Conservation (phyloP, 2,888 invertebrate species). For the Amphipoea lucens region DNA sequence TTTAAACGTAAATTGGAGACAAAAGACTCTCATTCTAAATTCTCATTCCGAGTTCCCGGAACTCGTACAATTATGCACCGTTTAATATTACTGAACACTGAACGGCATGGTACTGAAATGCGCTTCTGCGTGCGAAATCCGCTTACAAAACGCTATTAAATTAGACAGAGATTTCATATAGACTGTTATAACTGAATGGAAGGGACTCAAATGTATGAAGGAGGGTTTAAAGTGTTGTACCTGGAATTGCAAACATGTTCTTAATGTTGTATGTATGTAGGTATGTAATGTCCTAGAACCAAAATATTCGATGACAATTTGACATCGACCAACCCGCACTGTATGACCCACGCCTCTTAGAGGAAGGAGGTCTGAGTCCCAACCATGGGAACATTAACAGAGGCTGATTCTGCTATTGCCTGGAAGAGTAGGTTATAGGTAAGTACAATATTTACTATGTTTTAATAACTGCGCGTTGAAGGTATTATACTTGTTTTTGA, state of each 20-base stretch:
- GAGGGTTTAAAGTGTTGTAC: not conserved
- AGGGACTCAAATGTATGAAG: not conserved
- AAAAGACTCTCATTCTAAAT: constrained; percentile 15
- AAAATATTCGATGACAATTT: not conserved
- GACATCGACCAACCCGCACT: not conserved
- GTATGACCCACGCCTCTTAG: not conserved
- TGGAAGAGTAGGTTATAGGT: not conserved
- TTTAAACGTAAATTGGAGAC: constrained; percentile 29
- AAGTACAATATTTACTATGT: not conserved
- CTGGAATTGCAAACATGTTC: not conserved
- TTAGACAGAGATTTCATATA: constrained; percentile 20
- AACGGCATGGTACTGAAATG: constrained; percentile 28
- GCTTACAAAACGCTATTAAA: constrained; percentile 26
- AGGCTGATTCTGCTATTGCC: not conserved
- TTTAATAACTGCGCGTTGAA: not conserved
- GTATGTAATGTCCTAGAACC: too few species aligned
- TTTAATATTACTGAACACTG: constrained; percentile 18
- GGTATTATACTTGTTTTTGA: not conserved
- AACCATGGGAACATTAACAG: not conserved
- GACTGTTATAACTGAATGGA: not conserved
- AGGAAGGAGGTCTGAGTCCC: not conserved
- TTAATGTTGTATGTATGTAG: not conserved
- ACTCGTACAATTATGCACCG: constrained; percentile 8
- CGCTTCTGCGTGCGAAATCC: constrained; percentile 6
- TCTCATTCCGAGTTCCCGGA: constrained; percentile 23